These are phyloP conservation scores for Syrista parreyssii DNA, from an alignment of 2,888 invertebrate genomes.

Conservation along the genomic window DNA sequence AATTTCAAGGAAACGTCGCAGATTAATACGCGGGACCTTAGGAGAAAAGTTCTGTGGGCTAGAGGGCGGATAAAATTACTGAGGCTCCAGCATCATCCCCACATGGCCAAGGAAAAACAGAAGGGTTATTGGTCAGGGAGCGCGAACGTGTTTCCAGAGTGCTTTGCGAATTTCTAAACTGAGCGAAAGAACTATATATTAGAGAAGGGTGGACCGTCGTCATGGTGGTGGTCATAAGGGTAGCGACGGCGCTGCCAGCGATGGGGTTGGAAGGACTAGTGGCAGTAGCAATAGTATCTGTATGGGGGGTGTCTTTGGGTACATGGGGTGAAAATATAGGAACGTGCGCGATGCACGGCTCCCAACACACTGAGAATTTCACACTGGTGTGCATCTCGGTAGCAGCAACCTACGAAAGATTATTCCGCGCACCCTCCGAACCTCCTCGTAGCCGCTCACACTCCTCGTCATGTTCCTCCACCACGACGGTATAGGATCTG, in stretches of 20 bases:
- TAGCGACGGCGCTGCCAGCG: neutral
- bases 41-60: neutral
- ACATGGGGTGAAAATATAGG: neutral
- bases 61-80: neutral
- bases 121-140: neutral
- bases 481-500: neutral
- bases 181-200: neutral
- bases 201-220: neutral
- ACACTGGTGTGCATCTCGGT: conserved; percentile 41
- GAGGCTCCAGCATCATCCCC: neutral
- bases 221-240: neutral
- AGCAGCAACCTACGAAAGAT: neutral
- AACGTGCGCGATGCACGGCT: conserved; percentile 33
- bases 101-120: neutral
- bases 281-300: neutral
- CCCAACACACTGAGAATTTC: conserved; percentile 34
- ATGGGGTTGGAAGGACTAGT: neutral
- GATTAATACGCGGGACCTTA: neutral
- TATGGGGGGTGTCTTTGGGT: neutral
- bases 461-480: neutral
- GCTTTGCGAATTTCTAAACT: neutral
- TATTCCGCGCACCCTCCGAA: conserved; percentile 17
- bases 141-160: neutral
- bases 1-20: neutral
- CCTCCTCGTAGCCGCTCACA: conserved; percentile 10